These are phyloP conservation scores for Coreoperca whiteheadi DNA, from an alignment of 2,113 vertebrate genomes.

Conservation along the genomic window DNA sequence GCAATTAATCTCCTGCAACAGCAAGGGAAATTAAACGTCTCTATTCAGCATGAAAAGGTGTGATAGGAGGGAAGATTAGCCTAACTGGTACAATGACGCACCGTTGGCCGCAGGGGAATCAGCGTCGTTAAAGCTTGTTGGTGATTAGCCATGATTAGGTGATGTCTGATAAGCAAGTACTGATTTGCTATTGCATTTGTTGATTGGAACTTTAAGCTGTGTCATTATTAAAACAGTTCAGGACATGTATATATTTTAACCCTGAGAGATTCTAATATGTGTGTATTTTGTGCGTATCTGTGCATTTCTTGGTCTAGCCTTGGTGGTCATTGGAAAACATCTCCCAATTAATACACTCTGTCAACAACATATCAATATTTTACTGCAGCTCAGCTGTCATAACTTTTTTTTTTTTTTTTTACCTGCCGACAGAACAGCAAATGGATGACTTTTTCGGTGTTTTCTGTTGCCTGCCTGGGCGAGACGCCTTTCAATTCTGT, in stretches of 20 bases:
- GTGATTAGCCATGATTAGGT: constrained; percentile 44
- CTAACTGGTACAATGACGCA: constrained; percentile 51
- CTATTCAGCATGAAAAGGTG: constrained; percentile 57
- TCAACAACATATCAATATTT: constrained; percentile 13
- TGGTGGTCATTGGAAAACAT: constrained; percentile 21
- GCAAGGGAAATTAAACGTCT: constrained; percentile 55
- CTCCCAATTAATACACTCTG: constrained; percentile 3
- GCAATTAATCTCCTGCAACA: constrained; percentile 57
- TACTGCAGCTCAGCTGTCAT: constrained; percentile 29
- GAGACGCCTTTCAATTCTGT: constrained; percentile 64
- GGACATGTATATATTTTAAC: not conserved
- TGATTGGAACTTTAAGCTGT: constrained; percentile 33
- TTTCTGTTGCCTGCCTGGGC: constrained; percentile 36
- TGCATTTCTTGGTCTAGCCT: not conserved
- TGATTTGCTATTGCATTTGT: constrained; percentile 44
- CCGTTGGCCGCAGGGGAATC: constrained; percentile 21
- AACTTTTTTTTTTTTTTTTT: no score
- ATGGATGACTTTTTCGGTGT: constrained; percentile 49
- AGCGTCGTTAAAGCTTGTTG: constrained; percentile 30
- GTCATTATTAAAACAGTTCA: constrained; percentile 6
- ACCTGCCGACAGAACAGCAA: constrained; percentile 49
- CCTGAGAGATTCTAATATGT: not conserved
- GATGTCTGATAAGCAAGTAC: constrained; percentile 60
- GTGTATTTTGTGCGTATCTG: not conserved
- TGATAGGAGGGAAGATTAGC: constrained; percentile 47